Conservation (phyloP, 1,140 invertebrate genomes). For the Wiebesia pumilae region DNA sequence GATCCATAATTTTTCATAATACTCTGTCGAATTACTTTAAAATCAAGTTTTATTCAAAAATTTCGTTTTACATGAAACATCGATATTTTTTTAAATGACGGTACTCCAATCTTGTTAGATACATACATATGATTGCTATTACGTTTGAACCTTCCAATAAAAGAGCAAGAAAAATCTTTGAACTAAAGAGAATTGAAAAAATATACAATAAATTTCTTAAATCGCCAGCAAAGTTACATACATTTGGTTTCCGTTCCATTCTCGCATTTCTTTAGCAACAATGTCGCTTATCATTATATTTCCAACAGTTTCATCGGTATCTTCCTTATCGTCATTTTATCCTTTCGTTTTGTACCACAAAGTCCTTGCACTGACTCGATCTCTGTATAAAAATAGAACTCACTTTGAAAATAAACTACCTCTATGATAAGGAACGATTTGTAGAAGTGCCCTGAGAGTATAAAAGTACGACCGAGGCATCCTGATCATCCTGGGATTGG, state of each 20-base stretch:
- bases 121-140: conserved; percentile 14
- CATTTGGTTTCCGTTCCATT: conserved; percentile 35
- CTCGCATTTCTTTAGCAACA: not conserved
- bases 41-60: conserved; percentile 21
- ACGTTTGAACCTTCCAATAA: not conserved
- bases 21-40: not conserved
- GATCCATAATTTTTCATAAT: not conserved
- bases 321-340: not conserved
- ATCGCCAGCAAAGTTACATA: conserved; percentile 26
- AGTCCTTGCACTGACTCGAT: conserved; percentile 44
- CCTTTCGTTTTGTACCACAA: conserved; percentile 46
- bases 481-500: conserved; percentile 52
- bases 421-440: conserved; percentile 54
- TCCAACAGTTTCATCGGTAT: not conserved
- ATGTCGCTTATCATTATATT: conserved; percentile 9
- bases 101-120: not conserved
- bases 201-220: conserved; percentile 7
- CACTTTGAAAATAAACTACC: conserved; percentile 54
- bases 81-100: conserved; percentile 7
- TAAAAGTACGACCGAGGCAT: conserved; percentile 45
- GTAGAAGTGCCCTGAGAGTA: conserved; percentile 53
- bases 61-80: conserved; percentile 22
- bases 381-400: conserved; percentile 54
- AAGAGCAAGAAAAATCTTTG: not conserved
- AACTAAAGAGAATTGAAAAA: conserved; percentile 22